Evolutionary conservation across 2,113 vertebrate genomes (phyloP), one percentile per base, ranked within the genome.

Genomic region (Ginglymostoma cirratum): DNA sequence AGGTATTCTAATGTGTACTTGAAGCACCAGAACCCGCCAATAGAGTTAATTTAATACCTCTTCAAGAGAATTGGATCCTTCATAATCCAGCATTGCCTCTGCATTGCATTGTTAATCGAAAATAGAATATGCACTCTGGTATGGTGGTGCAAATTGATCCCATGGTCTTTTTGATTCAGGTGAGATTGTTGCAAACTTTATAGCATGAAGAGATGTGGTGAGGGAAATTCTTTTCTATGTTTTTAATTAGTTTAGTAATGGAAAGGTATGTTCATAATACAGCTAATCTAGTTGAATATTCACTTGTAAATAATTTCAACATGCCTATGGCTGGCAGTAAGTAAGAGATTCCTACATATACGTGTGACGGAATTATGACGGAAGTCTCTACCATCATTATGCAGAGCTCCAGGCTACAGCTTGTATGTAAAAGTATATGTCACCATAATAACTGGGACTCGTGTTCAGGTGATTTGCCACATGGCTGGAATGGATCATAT

Each of bases 101-200:
- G 76, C 76, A 78, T 14, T 38, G 76, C 7, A 78, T 34, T 78
- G 76, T 38, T 38, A 38, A 4, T 80, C 15, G 14, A 80, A n/a
- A 19, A 80, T 42, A 80, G 78, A 80, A 19, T 38, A 80, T 80
- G 78, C n/a, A 42, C 15, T 80, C 76, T 4, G 2, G 76, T 80
- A n/a, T n/a, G 38, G n/a, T 34, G n/a, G n/a, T 34, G 69, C 2
- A 5, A 5, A 19, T 80, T 80, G n/a, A 42, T n/a, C 34, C 76
- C 76, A 38, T 3, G 4, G 34, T 80, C 76, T 80, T 72, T 38
- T 10, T 38, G 76, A n/a, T n/a, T 80, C 76, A 34, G 76, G n/a
- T 78, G 72, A 30, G 72, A 80, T 80, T 80, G 76, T 80, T 80
- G 76, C 76, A 80, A 80, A 80, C 78, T 80, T 38, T 80, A 80